Evolutionary conservation across 2,888 invertebrate species (phyloP).

Genomic region (Agrochola litura): DNA sequence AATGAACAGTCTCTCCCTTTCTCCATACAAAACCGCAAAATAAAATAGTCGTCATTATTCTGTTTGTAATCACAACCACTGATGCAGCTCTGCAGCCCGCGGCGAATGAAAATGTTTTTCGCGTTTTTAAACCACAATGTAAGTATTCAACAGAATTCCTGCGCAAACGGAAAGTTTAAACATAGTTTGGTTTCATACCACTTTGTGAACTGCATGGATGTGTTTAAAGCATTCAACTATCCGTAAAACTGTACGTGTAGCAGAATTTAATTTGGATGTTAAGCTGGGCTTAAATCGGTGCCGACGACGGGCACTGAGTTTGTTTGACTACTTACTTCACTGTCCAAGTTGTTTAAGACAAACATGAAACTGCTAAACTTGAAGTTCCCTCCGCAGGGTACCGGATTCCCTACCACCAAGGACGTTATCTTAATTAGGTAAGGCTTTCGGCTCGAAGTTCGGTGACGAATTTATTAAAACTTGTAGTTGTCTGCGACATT

Average conservation of each 20-base stretch:
- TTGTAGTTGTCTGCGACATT: constrained; percentile 71
- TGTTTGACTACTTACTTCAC: constrained; percentile 86
- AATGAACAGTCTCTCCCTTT: constrained; percentile 19
- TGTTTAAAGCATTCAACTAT: constrained; percentile 62
- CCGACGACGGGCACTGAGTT: constrained; percentile 69
- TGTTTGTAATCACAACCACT: constrained; percentile 41
- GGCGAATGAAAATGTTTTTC: constrained; percentile 52
- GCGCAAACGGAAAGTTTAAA: constrained; percentile 64
- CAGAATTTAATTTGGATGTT: constrained; percentile 83
- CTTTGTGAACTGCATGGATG: constrained; percentile 64
- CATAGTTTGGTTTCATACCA: constrained; percentile 64
- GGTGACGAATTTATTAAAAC: constrained; percentile 81
- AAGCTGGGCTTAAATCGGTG: constrained; percentile 76
- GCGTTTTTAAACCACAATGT: constrained; percentile 60
- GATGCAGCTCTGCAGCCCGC: constrained; percentile 45
- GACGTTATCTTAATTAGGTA: constrained; percentile 84
- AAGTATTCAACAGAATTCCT: constrained; percentile 63
- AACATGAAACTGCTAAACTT: constrained; percentile 86
- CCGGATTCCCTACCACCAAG: constrained; percentile 75
- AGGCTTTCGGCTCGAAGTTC: constrained; percentile 77
- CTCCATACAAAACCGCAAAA: constrained; percentile 35
- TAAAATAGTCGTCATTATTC: constrained; percentile 47
- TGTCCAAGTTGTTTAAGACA: constrained; percentile 86
- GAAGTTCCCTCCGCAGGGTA: constrained; percentile 70
- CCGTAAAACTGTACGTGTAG: constrained; percentile 75